These are phyloP conservation scores for Eumeta japonica DNA, from an alignment of 1,140 invertebrate species.

Conservation along the genomic window DNA sequence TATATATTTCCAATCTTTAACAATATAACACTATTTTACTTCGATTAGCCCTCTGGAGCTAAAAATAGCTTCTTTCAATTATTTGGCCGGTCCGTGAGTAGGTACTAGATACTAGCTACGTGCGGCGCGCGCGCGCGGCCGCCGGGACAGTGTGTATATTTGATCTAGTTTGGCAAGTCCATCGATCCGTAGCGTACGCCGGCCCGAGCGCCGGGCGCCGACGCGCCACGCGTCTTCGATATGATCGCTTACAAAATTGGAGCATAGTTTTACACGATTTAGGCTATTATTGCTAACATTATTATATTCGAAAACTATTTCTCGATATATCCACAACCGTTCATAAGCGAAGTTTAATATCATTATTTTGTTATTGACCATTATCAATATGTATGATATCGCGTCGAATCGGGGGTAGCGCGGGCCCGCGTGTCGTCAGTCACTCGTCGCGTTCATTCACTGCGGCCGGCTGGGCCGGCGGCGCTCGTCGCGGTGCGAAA, in stretches of 20 bases:
- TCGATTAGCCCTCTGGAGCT: slow-evolving; percentile 27
- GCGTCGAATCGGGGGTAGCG: slow-evolving; percentile 26
- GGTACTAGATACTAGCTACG: neutral
- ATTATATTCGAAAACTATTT: slow-evolving; percentile 53
- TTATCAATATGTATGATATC: slow-evolving; percentile 44
- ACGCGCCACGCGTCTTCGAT: no score
- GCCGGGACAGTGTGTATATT: no score
- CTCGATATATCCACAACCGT: slow-evolving; percentile 53
- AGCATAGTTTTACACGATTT: slow-evolving; percentile 35
- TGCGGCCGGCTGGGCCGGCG: no score
- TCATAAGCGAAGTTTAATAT: slow-evolving; percentile 56
- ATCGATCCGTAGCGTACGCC: slow-evolving; percentile 21
- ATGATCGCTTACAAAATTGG: slow-evolving; percentile 42
- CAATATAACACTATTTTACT: slow-evolving; percentile 53
- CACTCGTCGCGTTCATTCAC: neutral
- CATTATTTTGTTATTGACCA: slow-evolving; percentile 50
- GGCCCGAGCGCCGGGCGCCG: slow-evolving; percentile 10
- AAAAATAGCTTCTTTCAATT: no score
- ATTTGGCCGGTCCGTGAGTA: slow-evolving; percentile 5
- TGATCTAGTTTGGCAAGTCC: slow-evolving; percentile 35
- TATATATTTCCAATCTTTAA: slow-evolving; percentile 57
- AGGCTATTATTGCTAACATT: slow-evolving; percentile 56
- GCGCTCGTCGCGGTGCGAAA: neutral
- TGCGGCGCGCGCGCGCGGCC: no score
- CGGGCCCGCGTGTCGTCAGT: no score